phyloP scores from a whole-genome alignment of 2,888 invertebrate species.

The Drosophila merina region DNA sequence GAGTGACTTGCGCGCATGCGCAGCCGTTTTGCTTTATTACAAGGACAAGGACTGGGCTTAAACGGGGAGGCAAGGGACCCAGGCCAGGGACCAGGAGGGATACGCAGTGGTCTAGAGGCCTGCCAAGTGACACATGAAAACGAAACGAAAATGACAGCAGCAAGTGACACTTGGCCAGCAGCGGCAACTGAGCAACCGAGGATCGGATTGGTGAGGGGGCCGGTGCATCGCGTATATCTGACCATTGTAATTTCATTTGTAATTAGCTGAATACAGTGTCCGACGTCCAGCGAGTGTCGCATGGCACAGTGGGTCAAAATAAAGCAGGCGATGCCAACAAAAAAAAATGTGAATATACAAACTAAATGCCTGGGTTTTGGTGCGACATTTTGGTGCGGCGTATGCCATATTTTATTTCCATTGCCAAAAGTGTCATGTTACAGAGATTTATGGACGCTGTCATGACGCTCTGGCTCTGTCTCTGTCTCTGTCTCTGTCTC shows the following conservation, averaged over 20 bases:
- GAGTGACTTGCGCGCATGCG: slow-evolving; percentile 65
- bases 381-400: slow-evolving; percentile 80
- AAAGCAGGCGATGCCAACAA: slow-evolving; percentile 49
- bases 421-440: slow-evolving; percentile 84
- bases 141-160: slow-evolving; percentile 76
- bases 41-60: slow-evolving; percentile 37
- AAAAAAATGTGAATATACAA: background rate
- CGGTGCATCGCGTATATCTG: slow-evolving; percentile 17
- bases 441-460: slow-evolving; percentile 83
- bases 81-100: slow-evolving; percentile 8
- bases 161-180: slow-evolving; percentile 73
- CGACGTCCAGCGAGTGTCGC: slow-evolving; percentile 49
- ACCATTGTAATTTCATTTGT: slow-evolving; percentile 75
- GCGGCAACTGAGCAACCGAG: slow-evolving; percentile 45
- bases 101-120: slow-evolving; percentile 52
- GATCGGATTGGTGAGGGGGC: slow-evolving; percentile 17
- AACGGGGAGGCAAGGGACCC: slow-evolving; percentile 19
- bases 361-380: slow-evolving; percentile 38
- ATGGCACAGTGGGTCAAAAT: slow-evolving; percentile 64
- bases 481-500: slow-evolving; percentile 14
- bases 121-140: slow-evolving; percentile 77
- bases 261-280: slow-evolving; percentile 69
- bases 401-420: slow-evolving; percentile 83
- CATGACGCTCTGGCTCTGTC: slow-evolving; percentile 57
- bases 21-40: slow-evolving; percentile 71